These are phyloP conservation scores for Pagetopsis macropterus DNA, from an alignment of 2,797 vertebrate species.

Conservation along the genomic window DNA sequence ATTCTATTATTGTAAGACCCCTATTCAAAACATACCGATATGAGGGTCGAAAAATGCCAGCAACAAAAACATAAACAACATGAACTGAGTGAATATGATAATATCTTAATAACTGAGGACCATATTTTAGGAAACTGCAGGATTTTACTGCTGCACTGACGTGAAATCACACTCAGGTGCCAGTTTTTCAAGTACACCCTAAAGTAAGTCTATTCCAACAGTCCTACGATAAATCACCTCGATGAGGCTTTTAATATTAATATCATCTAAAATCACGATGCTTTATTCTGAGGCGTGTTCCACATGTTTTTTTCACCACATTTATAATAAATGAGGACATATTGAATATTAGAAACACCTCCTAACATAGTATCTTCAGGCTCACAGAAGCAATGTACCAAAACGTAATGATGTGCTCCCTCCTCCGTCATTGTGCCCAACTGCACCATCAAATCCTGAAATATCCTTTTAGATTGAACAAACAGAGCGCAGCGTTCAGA, in stretches of 20 bases:
- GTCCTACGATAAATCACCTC: neutral
- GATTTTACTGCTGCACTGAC: no score
- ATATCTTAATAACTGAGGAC: neutral
- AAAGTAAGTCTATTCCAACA: neutral
- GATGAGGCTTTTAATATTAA: neutral
- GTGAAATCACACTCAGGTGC: conserved; percentile 10
- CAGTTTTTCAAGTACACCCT: neutral
- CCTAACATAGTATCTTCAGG: conserved; percentile 5
- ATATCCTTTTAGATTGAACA: conserved; percentile 9
- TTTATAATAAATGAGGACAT: conserved; percentile 1
- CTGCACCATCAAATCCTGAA: neutral
- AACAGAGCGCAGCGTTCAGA: neutral
- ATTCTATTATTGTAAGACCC: neutral
- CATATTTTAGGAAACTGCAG: neutral
- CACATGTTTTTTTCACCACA: neutral
- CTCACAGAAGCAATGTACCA: conserved; percentile 9
- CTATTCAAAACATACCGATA: neutral
- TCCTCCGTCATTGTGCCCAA: conserved; percentile 7
- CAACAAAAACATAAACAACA: neutral
- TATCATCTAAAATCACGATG: conserved; percentile 6
- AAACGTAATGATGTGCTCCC: conserved; percentile 18
- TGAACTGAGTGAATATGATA: neutral
- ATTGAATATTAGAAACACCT: conserved; percentile 12
- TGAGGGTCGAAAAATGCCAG: neutral
- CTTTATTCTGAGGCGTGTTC: neutral